These are phyloP conservation scores for Cyprinodon tularosa DNA, from an alignment of 2,113 vertebrate genomes.

Conservation along the genomic window DNA sequence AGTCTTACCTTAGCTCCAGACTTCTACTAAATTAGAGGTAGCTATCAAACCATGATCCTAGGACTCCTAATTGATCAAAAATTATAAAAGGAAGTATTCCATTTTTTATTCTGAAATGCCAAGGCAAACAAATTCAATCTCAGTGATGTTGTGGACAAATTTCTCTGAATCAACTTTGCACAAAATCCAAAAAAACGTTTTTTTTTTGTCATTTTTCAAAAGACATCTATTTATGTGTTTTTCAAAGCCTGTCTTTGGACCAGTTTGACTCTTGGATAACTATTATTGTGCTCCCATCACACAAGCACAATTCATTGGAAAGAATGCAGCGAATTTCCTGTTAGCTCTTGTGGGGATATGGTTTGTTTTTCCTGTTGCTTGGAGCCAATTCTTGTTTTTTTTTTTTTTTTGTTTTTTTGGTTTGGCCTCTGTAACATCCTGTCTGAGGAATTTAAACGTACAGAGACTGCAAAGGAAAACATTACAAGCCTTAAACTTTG, in stretches of 20 bases:
- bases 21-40: conserved; percentile 75
- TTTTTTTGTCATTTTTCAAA: conserved; percentile 36
- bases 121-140: conserved; percentile 14
- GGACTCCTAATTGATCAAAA: conserved; percentile 59
- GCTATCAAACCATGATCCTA: conserved; percentile 70
- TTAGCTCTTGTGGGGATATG: conserved; percentile 82
- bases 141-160: conserved; percentile 19
- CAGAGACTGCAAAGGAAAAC: conserved; percentile 67
- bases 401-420: conserved; percentile 60
- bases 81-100: conserved; percentile 44
- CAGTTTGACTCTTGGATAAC: conserved; percentile 59
- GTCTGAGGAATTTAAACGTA: conserved; percentile 66
- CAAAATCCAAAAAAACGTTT: conserved; percentile 27
- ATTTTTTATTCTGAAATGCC: conserved; percentile 31
- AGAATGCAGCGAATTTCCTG: conserved; percentile 84
- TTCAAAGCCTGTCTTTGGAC: conserved; percentile 57
- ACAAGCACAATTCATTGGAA: conserved; percentile 71
- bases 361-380: conserved; percentile 85
- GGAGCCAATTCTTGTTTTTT: conserved; percentile 69
- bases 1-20: conserved; percentile 55
- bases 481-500: conserved; percentile 64
- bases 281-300: conserved; percentile 73
- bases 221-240: conserved; percentile 65
- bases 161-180: conserved; percentile 27
- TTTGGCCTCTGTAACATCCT: conserved; percentile 74